Evolutionary conservation across 1,140 invertebrate genomes (phyloP).

Genomic region (Drosophila baimaii): DNA sequence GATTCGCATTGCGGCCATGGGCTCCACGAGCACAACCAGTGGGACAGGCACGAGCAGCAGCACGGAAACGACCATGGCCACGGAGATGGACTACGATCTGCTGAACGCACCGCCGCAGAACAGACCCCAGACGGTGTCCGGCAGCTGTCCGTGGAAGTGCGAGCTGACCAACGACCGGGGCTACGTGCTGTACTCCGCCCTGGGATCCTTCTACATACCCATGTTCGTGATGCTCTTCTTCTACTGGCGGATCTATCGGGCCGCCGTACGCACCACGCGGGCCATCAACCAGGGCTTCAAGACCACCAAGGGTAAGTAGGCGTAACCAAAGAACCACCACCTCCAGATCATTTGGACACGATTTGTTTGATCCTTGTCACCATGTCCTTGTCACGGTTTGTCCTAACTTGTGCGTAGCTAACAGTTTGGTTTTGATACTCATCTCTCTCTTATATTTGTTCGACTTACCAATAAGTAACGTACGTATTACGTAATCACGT

Average conservation of each 20-base stretch:
- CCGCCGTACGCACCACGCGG: constrained; percentile 89
- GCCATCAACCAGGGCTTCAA: constrained; percentile 93
- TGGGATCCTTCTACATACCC: constrained; percentile 96
- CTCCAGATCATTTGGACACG: constrained; percentile 62
- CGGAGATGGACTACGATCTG: constrained; percentile 60
- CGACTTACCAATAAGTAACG: constrained; percentile 60
- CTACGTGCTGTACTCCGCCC: constrained; percentile 95
- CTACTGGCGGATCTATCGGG: constrained; percentile 94
- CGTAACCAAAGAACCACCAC: constrained; percentile 26
- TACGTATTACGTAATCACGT: constrained; percentile 55
- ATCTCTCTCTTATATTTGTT: constrained; percentile 51
- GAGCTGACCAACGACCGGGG: constrained; percentile 95
- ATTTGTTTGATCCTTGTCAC: constrained; percentile 50
- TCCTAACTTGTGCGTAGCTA: constrained; percentile 79
- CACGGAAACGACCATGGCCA: constrained; percentile 37
- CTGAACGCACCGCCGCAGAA: constrained; percentile 46
- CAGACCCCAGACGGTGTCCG: constrained; percentile 61
- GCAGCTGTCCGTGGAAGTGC: constrained; percentile 92
- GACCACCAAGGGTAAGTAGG: constrained; percentile 91
- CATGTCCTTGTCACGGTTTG: constrained; percentile 42
- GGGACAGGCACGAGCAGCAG: constrained; percentile 15
- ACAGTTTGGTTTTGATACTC: constrained; percentile 66
- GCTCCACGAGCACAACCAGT: constrained; percentile 31
- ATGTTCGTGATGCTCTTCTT: constrained; percentile 97
- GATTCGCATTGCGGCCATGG: constrained; percentile 58